Percentiles rank a stretch among this genome's conserved stretches.
These are phyloP conservation scores for Nemopilema nomurai DNA, from an alignment of 30 jellyfish, hydroid and myxozoan species.

Conservation along the genomic window DNA sequence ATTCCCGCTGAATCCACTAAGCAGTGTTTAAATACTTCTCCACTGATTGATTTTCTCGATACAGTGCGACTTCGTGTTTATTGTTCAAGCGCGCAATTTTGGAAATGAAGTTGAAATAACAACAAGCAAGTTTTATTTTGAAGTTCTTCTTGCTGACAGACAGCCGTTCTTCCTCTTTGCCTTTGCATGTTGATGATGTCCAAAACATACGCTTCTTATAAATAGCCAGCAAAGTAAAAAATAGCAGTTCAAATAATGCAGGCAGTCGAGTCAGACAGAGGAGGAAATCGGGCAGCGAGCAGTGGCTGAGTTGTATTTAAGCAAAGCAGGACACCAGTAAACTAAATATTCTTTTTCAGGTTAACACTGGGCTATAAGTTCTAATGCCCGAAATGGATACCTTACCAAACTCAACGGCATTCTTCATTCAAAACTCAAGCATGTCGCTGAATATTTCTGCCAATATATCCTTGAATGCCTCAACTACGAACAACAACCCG, in stretches of 20 bases:
- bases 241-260: no score
- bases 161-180: no score
- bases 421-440: neutral
- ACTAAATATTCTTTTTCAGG: neutral
- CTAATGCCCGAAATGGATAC: neutral
- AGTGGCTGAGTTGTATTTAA: no score
- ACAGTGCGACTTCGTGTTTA: neutral
- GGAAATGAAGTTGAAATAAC: neutral
- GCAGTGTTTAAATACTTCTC: neutral
- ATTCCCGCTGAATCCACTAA: neutral
- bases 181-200: no score
- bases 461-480: neutral
- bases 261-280: no score
- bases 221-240: no score
- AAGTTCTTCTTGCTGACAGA: neutral
- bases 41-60: neutral
- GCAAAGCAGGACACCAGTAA: no score
- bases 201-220: no score
- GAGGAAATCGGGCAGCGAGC: no score
- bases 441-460: slow-evolving; percentile 3
- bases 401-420: neutral
- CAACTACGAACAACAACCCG: neutral
- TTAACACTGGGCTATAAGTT: neutral
- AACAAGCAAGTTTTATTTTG: neutral
- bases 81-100: neutral